Conservation (phyloP, 2,113 vertebrate genomes). For the Centropus unirufus region DNA sequence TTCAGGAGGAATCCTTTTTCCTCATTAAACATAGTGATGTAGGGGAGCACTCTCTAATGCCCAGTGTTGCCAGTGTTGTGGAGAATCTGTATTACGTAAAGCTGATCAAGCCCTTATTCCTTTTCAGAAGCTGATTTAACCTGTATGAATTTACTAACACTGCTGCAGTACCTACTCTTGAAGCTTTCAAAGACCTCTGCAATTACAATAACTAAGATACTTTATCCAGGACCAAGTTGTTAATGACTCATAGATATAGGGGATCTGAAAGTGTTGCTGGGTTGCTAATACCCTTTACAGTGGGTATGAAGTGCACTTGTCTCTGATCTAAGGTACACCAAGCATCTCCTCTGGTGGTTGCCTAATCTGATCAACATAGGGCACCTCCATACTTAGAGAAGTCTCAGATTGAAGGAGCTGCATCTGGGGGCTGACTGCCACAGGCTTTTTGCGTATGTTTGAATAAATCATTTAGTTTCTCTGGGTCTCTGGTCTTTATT, state of each 20-base stretch:
- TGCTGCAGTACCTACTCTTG: not conserved
- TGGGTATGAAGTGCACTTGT: not conserved
- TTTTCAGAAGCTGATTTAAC: not conserved
- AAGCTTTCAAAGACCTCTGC: not conserved
- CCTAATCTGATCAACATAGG: fast-evolving
- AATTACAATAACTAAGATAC: not conserved
- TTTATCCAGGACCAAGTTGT: not conserved
- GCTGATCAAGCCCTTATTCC: not conserved
- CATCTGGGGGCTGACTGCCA: not conserved
- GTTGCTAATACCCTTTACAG: not conserved
- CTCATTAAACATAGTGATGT: not conserved
- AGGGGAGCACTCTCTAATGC: not conserved
- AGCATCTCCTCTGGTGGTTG: not conserved
- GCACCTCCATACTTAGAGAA: not conserved
- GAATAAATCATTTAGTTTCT: not conserved
- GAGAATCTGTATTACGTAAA: not conserved
- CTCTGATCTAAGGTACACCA: not conserved
- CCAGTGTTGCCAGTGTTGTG: not conserved
- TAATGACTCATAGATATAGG: not conserved
- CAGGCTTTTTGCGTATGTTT: not conserved
- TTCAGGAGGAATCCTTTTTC: not conserved
- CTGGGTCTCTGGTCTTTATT: not conserved
- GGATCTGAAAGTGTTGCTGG: not conserved
- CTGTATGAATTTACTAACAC: not conserved
- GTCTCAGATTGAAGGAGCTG: not conserved